A percentile compares a stretch with the other conserved stretches of the same genome.
Conservation (phyloP, 2,113 vertebrate genomes). For the Rhabdornis inornatus region DNA sequence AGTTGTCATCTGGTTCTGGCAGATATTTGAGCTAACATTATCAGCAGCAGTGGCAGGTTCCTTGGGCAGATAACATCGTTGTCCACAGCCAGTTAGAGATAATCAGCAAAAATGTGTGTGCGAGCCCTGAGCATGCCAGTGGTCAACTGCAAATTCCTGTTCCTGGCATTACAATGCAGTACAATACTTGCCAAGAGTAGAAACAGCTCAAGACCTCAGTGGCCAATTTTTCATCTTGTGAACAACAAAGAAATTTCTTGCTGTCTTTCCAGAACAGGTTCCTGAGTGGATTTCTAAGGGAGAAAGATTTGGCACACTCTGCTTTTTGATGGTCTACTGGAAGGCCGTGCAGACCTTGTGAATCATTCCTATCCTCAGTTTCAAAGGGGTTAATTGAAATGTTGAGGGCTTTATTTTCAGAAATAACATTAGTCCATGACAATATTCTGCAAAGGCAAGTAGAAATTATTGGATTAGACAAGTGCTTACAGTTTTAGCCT, state of each 20-base stretch:
- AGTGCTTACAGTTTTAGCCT: not conserved
- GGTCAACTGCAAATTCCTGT: not conserved
- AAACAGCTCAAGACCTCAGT: not conserved
- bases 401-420: not conserved
- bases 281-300: not conserved
- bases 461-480: not conserved
- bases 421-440: not conserved
- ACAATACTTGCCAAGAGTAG: not conserved
- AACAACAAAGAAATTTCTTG: not conserved
- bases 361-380: not conserved
- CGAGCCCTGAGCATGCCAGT: not conserved
- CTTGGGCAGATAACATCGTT: not conserved
- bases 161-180: not conserved
- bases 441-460: not conserved
- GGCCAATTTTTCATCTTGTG: not conserved
- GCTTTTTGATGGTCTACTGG: not conserved
- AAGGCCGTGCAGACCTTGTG: not conserved
- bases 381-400: not conserved
- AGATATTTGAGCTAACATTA: not conserved
- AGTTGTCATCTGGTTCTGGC: not conserved
- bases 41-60: not conserved
- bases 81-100: not conserved
- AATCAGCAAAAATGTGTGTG: not conserved
- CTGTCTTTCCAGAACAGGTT: not conserved
- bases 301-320: not conserved